Conservation (phyloP, 1,140 invertebrate species). For the Gonioctena quinquepunctata region DNA sequence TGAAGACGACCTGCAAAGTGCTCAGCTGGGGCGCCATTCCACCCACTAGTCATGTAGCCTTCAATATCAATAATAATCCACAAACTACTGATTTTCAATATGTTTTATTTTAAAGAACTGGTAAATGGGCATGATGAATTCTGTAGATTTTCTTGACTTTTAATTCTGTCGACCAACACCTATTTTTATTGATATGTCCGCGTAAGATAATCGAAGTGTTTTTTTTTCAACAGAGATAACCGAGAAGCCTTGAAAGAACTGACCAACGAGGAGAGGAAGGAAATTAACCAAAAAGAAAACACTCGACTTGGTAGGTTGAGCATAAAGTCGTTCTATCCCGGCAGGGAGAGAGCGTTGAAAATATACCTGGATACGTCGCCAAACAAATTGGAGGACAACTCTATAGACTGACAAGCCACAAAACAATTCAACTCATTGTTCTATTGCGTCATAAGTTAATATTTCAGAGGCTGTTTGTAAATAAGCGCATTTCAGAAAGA, state of each 20-base stretch:
- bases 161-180: neutral
- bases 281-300: conserved; percentile 66
- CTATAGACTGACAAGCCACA: conserved; percentile 50
- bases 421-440: conserved; percentile 42
- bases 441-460: conserved; percentile 44
- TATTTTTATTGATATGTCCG: neutral
- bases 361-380: conserved; percentile 68
- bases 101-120: neutral
- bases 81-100: neutral
- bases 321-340: conserved; percentile 56
- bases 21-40: too few relatives aligned
- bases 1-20: too few relatives aligned
- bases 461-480: conserved; percentile 7
- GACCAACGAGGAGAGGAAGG: conserved; percentile 64
- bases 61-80: too few relatives aligned
- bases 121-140: too few relatives aligned
- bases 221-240: conserved; percentile 64
- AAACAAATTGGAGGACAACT: conserved; percentile 46
- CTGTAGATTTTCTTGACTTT: too few relatives aligned
- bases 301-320: conserved; percentile 55
- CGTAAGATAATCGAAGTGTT: too few relatives aligned
- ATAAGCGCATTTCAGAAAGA: conserved; percentile 11
- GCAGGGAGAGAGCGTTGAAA: conserved; percentile 73
- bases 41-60: too few relatives aligned
- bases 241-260: conserved; percentile 64